These are phyloP conservation scores for Balanococcus diminutus DNA, from an alignment of 2,888 invertebrate species.

Conservation along the genomic window DNA sequence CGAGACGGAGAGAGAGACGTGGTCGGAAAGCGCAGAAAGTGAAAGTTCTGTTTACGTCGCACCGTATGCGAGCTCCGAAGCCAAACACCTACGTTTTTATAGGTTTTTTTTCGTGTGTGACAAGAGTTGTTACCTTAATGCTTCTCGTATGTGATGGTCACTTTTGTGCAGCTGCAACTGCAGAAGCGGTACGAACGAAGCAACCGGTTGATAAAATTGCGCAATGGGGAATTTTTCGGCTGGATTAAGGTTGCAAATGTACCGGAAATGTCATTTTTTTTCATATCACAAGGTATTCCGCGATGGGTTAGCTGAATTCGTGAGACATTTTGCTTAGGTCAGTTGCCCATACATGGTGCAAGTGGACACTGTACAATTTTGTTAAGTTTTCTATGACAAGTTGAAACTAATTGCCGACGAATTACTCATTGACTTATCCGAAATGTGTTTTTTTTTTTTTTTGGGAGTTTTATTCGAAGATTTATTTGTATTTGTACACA, in stretches of 20 bases:
- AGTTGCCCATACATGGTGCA: not conserved
- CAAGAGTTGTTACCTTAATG: not conserved
- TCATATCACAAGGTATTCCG: too few relatives aligned
- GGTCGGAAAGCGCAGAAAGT: conserved; percentile 49
- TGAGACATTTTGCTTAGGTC: not conserved
- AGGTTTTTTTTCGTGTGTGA: not conserved
- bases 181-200: too few relatives aligned
- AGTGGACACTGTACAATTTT: not conserved
- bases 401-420: not conserved
- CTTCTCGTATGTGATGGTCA: not conserved
- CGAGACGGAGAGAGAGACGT: not conserved
- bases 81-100: conserved; percentile 40
- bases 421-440: not conserved
- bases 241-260: not conserved
- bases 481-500: not conserved
- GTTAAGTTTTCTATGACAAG: not conserved
- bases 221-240: not conserved
- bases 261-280: not conserved
- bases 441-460: not conserved
- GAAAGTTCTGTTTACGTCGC: conserved; percentile 45
- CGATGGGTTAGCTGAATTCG: too few relatives aligned
- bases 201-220: conserved; percentile 3
- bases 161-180: too few relatives aligned
- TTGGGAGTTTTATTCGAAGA: not conserved
- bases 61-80: not conserved